Evolutionary conservation across 2,888 invertebrate species (phyloP).

Genomic region (Clunio marinus): DNA sequence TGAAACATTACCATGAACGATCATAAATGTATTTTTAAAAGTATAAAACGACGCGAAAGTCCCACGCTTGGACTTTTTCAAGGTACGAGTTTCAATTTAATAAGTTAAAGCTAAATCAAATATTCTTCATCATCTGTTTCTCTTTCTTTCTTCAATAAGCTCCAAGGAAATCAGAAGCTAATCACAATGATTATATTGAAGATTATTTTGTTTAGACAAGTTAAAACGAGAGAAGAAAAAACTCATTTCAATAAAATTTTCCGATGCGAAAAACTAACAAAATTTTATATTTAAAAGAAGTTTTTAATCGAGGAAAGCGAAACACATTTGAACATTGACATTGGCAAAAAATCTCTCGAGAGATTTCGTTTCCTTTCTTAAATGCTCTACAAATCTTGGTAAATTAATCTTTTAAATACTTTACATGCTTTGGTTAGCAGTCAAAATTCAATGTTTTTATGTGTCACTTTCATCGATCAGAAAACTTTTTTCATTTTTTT

Average conservation of each 20-base stretch:
- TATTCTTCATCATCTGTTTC: neutral
- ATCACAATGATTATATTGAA: neutral
- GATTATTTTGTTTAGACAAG: neutral
- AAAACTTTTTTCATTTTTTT: no score
- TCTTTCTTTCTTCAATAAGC: neutral
- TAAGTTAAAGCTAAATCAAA: constrained; percentile 18
- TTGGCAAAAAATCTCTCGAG: neutral
- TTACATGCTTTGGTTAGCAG: no score
- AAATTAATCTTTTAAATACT: no score
- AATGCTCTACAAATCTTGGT: no score
- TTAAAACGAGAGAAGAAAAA: no score
- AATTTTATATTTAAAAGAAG: constrained; percentile 22
- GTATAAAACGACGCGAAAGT: constrained; percentile 17
- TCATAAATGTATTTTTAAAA: constrained; percentile 15
- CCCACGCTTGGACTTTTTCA: constrained; percentile 12
- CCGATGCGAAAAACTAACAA: constrained; percentile 23
- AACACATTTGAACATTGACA: no score
- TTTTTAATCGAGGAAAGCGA: no score
- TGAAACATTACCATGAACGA: neutral
- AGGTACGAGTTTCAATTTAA: constrained; percentile 16
- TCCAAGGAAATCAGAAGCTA: neutral
- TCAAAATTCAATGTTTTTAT: no score
- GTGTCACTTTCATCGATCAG: no score
- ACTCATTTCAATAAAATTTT: constrained; percentile 32
- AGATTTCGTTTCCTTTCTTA: no score